Evolutionary conservation across 2,797 vertebrate species (phyloP), one percentile per base, ranked within the genome.

Genomic region (Chaetophractus vellerosus): DNA sequence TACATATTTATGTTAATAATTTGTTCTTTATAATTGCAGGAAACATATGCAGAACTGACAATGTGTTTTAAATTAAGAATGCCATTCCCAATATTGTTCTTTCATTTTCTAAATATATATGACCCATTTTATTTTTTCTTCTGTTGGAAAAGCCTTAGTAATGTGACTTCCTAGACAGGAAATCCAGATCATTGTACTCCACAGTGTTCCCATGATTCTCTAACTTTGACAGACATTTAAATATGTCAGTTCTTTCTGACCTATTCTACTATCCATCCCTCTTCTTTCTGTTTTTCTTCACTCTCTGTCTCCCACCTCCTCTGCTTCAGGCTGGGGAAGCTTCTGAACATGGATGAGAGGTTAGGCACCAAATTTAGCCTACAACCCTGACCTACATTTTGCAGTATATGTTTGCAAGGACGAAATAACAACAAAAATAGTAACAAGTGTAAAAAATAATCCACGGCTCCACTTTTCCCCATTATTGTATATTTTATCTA

Each of bases 1-100:
- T 91, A 38, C 68, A 93, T 94, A 85, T 81, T 91, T 74, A 90
- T 94, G 59, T 36, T 93, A 91, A 75, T 90, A 89, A 55, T 93
- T 80, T 85, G 45, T 76, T 80, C 61, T 84, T 88, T 23, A 80
- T 81, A 96, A 85, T 71, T 31, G 71, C 48, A 61, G 33, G 41
- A 59, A 93, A 89, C 23, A 36, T 75, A 76, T 55, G 28, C 31
- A 72, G 21, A 93, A 76, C 33, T 81, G 11, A 36, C 11, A 71
- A 14, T 45, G 8, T 38, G 82, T 76, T 75, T 85, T 26, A 79
- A 90, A 91, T 41, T n/a, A 52, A 55, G 33, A 74, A 50, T 72
- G 52, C 31, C 9, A 45, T 92, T 94, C 31, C 12, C 33, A 19
- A 45, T 59, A 36, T 23, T 55, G 63, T n/a, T 24, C 9, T 83